Conservation (phyloP, 2,113 vertebrate genomes). For the Xiphorhynchus elegans region DNA sequence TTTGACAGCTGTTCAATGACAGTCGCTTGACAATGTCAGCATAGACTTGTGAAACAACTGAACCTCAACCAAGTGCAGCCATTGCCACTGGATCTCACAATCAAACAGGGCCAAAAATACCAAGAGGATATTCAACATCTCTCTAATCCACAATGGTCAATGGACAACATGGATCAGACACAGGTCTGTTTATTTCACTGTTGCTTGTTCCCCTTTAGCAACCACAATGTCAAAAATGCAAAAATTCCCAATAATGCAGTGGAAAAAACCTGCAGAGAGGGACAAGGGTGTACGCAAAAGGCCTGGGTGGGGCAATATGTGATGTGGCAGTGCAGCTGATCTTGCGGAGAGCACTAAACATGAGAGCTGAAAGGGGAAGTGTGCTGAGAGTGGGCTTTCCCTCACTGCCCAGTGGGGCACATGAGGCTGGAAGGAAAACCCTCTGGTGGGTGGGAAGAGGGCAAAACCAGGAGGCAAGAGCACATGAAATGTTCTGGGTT, state of each 20-base stretch:
- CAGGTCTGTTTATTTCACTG: background rate
- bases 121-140: background rate
- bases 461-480: background rate
- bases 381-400: conserved; percentile 58
- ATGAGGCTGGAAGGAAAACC: conserved; percentile 61
- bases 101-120: fast-evolving
- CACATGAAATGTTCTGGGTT: background rate
- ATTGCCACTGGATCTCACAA: background rate
- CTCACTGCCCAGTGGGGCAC: conserved; percentile 7
- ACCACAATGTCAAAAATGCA: background rate
- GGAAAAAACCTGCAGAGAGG: background rate
- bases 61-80: background rate
- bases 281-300: background rate
- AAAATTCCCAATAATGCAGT: background rate
- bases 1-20: background rate
- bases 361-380: conserved; percentile 68
- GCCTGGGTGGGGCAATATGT: background rate
- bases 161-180: fast-evolving
- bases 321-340: background rate
- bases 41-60: background rate
- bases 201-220: background rate
- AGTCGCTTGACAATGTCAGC: background rate
- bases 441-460: background rate
- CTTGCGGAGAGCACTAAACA: background rate
- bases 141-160: background rate